Base-by-base conservation (phyloP, 1,140 invertebrate species). In the Drosophila rufa region DNA sequence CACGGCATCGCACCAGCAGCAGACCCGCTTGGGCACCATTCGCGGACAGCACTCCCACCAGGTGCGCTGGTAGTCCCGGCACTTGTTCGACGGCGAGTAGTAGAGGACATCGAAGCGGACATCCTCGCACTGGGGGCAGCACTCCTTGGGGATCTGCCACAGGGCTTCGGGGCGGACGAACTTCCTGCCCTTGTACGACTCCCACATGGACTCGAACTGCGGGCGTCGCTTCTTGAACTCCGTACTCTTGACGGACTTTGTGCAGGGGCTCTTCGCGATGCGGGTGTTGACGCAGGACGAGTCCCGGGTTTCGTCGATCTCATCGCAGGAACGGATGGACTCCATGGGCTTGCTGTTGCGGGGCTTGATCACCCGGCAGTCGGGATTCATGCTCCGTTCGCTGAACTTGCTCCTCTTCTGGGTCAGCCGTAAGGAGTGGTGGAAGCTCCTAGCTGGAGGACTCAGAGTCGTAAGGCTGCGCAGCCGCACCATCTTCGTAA, bases 11-110 rank as follows among this genome's bases (percentile, higher is more conserved):
- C 67, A 76, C 64, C 48, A 65, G 15, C 58, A 67, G 40, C 85
- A 89, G 0, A 85, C 60, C 0, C 58, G 60, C 43, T 84, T 89
- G 0, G 75, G 75, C 19, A 89, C 70, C 70, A 79, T 59, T 0
- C 74, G 53, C 0, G 85, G 85, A 48, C 66, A 69, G 40, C 85
- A 89, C 9, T 90, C 85, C 85, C 78, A 89, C 85, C 85, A 89
- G n/a, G 85, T 89, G 42, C 85, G 78, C 53, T 89, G 85, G 25
- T 33, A 90, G 0, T 38, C 4, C 0, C 81, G 85, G 22, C 60
- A 73, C 36, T 85, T 82, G 9, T 79, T 19, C 19, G 75, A 69
- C 0, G 85, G 81, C 8, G 36, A 60, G 48, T 89, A 89, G 42
- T 85, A 90, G 1, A 79, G 30, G 0, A 75, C 45, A 51, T 90